Evolutionary conservation across 2,113 vertebrate species (phyloP), one percentile per base, ranked within the genome.

Genomic region (Hippopotamus amphibius): DNA sequence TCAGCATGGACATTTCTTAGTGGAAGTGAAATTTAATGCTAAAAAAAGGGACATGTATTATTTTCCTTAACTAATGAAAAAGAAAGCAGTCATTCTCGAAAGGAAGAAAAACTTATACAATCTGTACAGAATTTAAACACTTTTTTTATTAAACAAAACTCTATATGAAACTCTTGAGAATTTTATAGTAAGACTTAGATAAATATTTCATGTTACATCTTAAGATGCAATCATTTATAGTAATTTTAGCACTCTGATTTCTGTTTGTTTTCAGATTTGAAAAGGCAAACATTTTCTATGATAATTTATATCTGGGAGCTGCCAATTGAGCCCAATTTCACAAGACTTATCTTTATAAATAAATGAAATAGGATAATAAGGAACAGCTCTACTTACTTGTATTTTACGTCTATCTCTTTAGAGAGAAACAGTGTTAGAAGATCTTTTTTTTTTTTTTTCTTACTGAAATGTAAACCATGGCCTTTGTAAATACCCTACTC

Each of bases 241-340:
- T 92, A 69, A 97, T 93, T 96, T 92, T 69, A 61, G 79, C 93
- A 80, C 87, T 76, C 89, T 97, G 96, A 95, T 96, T 96, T 95
- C 91, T 95, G 92, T 97, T 96, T 97, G 97, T 96, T 96, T 97
- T 95, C 74, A 93, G 96, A 96, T 97, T 93, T 96, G 83, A 68
- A 94, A 94, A 97, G 95, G 96, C 91, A 96, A 96, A 93, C 68
- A 89, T 93, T 97, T 97, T 90, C 95, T 88, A 6, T 89, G 77
- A 79, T 93, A 74, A 92, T 89, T 97, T 97, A 28, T 95, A 74
- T 96, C 86, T 76, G 59, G 86, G 71, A 96, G 87, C 95, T 96
- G 93, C 86, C 95, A 95, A 12, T 93, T 89, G 77, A 93, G 93
- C 83, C 79, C 83, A 87, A 79, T 79, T 94, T 97, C 93, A 76